A percentile compares a stretch with the other conserved stretches of the same genome.
Conservation (phyloP, 2,113 vertebrate genomes). For the Chaetops frenatus region DNA sequence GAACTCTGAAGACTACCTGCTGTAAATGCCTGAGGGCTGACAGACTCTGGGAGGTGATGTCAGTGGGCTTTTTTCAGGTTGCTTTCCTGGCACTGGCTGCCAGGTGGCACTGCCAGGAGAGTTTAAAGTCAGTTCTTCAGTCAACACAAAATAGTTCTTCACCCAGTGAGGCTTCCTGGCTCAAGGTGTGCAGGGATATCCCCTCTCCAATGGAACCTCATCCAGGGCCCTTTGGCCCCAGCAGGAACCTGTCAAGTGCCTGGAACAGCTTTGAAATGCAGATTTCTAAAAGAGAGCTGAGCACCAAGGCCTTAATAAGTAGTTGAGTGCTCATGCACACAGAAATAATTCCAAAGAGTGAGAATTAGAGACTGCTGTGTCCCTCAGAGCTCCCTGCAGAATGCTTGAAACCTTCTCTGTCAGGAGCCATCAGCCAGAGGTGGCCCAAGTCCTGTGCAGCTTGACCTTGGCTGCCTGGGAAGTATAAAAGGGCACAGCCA, state of each 20-base stretch:
- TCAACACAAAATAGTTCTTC: not conserved
- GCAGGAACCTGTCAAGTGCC: not conserved
- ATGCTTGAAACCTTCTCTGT: not conserved
- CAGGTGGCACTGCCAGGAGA: not conserved
- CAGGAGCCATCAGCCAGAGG: not conserved
- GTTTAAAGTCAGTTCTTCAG: not conserved
- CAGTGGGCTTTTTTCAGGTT: not conserved
- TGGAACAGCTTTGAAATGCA: not conserved
- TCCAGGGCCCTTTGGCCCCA: not conserved
- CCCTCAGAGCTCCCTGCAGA: not conserved
- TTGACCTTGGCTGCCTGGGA: not conserved
- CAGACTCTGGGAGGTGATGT: not conserved
- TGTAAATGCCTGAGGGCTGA: not conserved
- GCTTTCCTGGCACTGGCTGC: not conserved
- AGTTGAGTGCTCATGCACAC: fast-evolving
- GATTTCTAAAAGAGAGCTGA: not conserved
- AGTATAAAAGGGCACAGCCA: not conserved
- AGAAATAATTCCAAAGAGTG: not conserved
- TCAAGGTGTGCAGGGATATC: not conserved
- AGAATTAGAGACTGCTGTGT: not conserved
- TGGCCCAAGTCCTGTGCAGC: not conserved
- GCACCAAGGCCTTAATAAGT: not conserved
- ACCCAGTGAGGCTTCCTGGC: not conserved
- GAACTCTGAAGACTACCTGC: not conserved
- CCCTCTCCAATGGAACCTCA: fast-evolving